A percentile compares a stretch with the other conserved stretches of the same genome.
phyloP scores from a whole-genome alignment of 2,888 invertebrate species.

The Eristalinus sepulchralis region DNA sequence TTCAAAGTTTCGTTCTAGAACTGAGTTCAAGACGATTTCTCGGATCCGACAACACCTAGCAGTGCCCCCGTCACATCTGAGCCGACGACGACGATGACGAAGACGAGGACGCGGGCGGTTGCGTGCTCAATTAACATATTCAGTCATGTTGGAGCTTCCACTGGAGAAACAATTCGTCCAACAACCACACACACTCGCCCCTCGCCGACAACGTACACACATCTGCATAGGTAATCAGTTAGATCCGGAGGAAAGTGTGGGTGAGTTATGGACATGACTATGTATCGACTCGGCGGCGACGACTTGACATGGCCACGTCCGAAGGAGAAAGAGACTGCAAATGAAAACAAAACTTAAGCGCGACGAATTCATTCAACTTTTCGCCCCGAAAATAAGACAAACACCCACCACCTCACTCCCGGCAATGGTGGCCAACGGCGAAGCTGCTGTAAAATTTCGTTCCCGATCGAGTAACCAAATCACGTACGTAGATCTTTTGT shows the following conservation, averaged over 20 bases:
- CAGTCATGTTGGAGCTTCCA: conserved; percentile 43
- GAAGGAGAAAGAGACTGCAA: not conserved
- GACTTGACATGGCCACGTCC: conserved; percentile 38
- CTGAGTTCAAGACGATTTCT: conserved; percentile 7
- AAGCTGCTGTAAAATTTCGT: conserved; percentile 12
- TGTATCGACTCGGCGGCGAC: conserved; percentile 55
- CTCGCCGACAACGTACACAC: conserved; percentile 24
- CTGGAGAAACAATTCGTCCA: not conserved
- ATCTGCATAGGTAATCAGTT: conserved; percentile 67
- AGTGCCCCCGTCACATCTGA: not conserved
- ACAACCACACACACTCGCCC: not conserved
- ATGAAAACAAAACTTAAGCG: not conserved
- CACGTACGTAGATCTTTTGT: conserved; percentile 60
- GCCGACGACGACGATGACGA: conserved; percentile 3
- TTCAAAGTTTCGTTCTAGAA: conserved; percentile 47
- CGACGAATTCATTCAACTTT: conserved; percentile 40
- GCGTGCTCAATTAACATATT: conserved; percentile 69
- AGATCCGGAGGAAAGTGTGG: conserved; percentile 72
- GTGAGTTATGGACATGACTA: conserved; percentile 68
- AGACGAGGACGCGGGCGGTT: conserved; percentile 28
- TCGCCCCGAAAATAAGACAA: not conserved
- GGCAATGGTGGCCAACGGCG: not conserved
- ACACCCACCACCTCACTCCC: not conserved
- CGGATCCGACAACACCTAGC: not conserved
- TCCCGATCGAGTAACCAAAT: conserved; percentile 53